These are phyloP conservation scores for Eristalis intricaria DNA, from an alignment of 2,888 invertebrate genomes.

Conservation along the genomic window DNA sequence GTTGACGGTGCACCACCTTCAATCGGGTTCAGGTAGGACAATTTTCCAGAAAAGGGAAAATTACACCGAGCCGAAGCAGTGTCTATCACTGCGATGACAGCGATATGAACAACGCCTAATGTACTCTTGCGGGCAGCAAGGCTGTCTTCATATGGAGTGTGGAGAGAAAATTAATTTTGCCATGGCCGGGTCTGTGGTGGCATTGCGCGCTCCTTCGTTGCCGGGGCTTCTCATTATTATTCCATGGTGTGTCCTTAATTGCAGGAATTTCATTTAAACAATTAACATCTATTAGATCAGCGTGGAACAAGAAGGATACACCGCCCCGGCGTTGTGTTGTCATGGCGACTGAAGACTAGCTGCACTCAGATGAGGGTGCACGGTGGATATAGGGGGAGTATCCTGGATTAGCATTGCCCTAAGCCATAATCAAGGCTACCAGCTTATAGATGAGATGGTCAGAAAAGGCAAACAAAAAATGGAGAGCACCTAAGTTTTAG, in stretches of 20 bases:
- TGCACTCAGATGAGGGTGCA: not conserved
- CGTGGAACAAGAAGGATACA: conserved; percentile 31
- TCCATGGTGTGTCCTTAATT: conserved; percentile 77
- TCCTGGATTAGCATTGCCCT: not conserved
- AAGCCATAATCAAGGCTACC: not conserved
- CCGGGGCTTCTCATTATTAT: conserved; percentile 74
- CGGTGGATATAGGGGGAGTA: not conserved
- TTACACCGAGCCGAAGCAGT: conserved; percentile 37
- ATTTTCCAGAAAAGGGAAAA: conserved; percentile 37
- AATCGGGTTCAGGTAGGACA: conserved; percentile 25
- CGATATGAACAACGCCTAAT: conserved; percentile 60
- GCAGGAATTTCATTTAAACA: conserved; percentile 80
- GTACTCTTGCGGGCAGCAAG: conserved; percentile 52
- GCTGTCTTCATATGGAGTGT: conserved; percentile 38
- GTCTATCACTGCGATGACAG: conserved; percentile 59
- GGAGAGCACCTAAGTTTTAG: not conserved
- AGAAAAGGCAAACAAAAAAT: not conserved
- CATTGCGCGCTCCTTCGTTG: conserved; percentile 35
- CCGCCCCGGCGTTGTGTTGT: not conserved
- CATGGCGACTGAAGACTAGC: not conserved
- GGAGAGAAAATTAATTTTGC: conserved; percentile 51
- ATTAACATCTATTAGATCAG: conserved; percentile 79
- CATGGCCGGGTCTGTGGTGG: conserved; percentile 8
- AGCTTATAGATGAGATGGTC: not conserved
- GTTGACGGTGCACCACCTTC: conserved; percentile 27